phyloP scores from a whole-genome alignment of 2,888 invertebrate genomes.

The Cryptus armator region DNA sequence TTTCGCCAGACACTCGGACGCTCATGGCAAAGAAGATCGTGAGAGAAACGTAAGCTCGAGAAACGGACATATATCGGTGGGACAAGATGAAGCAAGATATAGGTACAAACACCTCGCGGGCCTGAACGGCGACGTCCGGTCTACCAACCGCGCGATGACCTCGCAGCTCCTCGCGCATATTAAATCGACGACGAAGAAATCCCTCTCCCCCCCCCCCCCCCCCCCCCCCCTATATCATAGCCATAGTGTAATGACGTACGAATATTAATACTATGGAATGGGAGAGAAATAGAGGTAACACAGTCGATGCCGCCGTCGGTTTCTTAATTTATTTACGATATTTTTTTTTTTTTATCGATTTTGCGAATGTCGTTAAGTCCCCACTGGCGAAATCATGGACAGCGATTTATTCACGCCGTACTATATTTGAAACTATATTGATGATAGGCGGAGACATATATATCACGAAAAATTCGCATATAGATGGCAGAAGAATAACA shows the following conservation, averaged over 20 bases:
- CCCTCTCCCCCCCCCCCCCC: conserved; percentile 14
- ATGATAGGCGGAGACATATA: conserved; percentile 47
- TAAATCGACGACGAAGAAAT: conserved; percentile 62
- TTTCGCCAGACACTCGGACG: conserved; percentile 73
- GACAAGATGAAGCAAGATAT: conserved; percentile 44
- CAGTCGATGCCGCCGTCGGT: conserved; percentile 60
- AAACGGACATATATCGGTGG: conserved; percentile 25
- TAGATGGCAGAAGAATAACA: background rate
- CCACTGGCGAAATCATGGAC: conserved; percentile 41
- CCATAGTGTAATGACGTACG: conserved; percentile 8
- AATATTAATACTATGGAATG: conserved; percentile 20
- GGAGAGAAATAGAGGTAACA: conserved; percentile 34
- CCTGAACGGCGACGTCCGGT: conserved; percentile 79
- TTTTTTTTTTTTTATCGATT: conserved; percentile 50
- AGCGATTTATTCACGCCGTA: conserved; percentile 51
- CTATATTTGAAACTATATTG: conserved; percentile 62
- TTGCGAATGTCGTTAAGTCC: conserved; percentile 64
- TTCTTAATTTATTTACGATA: conserved; percentile 67
- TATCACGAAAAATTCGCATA: conserved; percentile 27
- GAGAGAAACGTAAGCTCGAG: conserved; percentile 46
- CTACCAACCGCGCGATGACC: conserved; percentile 75
- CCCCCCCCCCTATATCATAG: background rate
- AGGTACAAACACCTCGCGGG: conserved; percentile 71
- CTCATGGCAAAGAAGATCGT: conserved; percentile 49
- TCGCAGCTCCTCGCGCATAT: conserved; percentile 70